Base-by-base conservation (phyloP, 2,888 invertebrate species). In the Pherbina coryleti region DNA sequence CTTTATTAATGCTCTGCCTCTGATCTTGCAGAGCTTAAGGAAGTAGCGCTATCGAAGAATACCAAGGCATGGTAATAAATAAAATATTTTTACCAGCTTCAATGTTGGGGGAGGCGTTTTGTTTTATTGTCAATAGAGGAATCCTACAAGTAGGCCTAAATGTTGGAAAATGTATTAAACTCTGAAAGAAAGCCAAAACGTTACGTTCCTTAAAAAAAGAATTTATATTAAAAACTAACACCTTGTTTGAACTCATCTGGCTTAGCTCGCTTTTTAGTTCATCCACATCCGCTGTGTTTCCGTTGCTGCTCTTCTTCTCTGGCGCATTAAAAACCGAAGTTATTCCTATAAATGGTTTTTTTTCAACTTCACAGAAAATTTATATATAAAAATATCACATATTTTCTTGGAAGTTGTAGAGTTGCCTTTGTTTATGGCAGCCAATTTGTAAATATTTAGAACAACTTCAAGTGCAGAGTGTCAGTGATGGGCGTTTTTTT, bases 391-490 rank as follows among this genome's bases (percentile, higher is more conserved):
- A 44, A 44, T 44, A 44, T 44, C 44, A 11, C 11, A 44, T 11
- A 44, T 60, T 17, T 60, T 60, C 25, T n/a, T 60, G 60, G 60
- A 60, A 28, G 60, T 22, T 14, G 17, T 28, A 60, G 9, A 14
- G 19, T 34, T 31, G 53, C 28, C 34, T 55, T 31, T 28, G 75
- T 75, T 75, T 75, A 75, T 67, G 25, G 55, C 67, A 55, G 19
- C 55, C 22, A 67, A 25, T 66, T 62, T 75, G 75, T 75, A 75
- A 75, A 75, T 75, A 75, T 75, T 75, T 75, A 66, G 53, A 75
- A 53, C 19, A 55, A 53, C 75, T 34, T 75, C 75, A 75, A 75
- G 75, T 75, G 75, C 75, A 55, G 22, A 44, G 66, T 53, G 66
- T 66, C 34, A 37, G 31, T n/a, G 53, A 66, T 64, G 19, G 44